phyloP scores from a whole-genome alignment of 2,797 vertebrate genomes.

The Leucoraja ocellata region DNA sequence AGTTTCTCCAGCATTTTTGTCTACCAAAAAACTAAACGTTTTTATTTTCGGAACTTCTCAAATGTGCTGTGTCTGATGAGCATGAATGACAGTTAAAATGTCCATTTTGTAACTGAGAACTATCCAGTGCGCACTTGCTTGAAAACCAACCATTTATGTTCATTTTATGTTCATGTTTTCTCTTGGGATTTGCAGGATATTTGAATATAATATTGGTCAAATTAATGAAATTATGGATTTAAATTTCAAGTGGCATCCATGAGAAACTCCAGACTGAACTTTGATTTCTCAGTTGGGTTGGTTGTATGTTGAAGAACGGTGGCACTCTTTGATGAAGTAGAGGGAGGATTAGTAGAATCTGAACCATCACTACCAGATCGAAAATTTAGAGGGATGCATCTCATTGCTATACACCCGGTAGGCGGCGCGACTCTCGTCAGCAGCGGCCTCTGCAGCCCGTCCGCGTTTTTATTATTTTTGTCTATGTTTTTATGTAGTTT shows the following conservation, averaged over 20 bases:
- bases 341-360: not conserved
- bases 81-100: not conserved
- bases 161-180: not conserved
- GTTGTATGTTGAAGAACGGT: not conserved
- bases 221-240: not conserved
- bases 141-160: not conserved
- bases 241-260: not conserved
- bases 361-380: not conserved
- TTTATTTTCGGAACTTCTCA: not conserved
- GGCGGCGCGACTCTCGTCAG: too few relatives aligned
- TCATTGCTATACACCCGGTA: not conserved
- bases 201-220: not conserved
- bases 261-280: not conserved
- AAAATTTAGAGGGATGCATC: not conserved
- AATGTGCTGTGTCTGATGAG: not conserved
- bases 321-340: not conserved
- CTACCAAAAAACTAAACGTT: not conserved
- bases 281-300: not conserved
- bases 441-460: too few relatives aligned
- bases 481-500: too few relatives aligned
- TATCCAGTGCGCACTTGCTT: not conserved
- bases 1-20: too few relatives aligned
- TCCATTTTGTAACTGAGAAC: not conserved
- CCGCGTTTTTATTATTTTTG: too few relatives aligned
- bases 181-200: not conserved